Base-by-base conservation (phyloP, 2,113 vertebrate species). In the Leptobrachium leishanense region DNA sequence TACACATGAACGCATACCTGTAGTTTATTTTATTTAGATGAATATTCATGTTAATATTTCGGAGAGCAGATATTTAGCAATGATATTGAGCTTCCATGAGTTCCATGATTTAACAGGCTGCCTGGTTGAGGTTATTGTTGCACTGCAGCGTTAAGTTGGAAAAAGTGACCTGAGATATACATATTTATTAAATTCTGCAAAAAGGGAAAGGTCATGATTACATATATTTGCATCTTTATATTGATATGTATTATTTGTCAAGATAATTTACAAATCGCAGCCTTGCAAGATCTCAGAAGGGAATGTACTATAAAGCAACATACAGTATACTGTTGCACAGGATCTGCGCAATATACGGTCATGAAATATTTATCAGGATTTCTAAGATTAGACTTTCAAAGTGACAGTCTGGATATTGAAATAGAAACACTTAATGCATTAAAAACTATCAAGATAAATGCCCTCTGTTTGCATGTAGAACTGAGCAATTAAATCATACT, bases 101-200 rank as follows among this genome's bases (percentile, higher is more conserved):
- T 44, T 41, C 43, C 31, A 43, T 46, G 44, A 70, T 70, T 70
- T 50, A 46, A 70, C 43, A 70, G 20, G 13, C 13, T 41, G 43
- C 68, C 68, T 50, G 20, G 68, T n/a, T 15, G 15, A 46, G 68
- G 68, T 15, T 70, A 12, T 70, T 46, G 50, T 46, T 70, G 43
- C 43, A 20, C 68, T 31, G 68, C 68, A 70, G 15, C 50, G 46
- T 70, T 20, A 31, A 44, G 43, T 13, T 50, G 68, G 55, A 8
- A 42, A 53, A 62, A 62, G 72, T 62, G 55, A 10, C 54, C 54
- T 43, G 54, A 73, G 39, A 62, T 39, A 73, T 73, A 73, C 59
- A 73, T 73, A 73, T 73, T 73, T 73, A 70, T 70, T 70, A 50
- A 73, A 8, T 57, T 43, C 20, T 31, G 20, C 66, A 15, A 43